A percentile compares a stretch with the other conserved stretches of the same genome.
These are phyloP conservation scores for Calameuta idolon DNA, from an alignment of 2,888 invertebrate genomes.

Conservation along the genomic window DNA sequence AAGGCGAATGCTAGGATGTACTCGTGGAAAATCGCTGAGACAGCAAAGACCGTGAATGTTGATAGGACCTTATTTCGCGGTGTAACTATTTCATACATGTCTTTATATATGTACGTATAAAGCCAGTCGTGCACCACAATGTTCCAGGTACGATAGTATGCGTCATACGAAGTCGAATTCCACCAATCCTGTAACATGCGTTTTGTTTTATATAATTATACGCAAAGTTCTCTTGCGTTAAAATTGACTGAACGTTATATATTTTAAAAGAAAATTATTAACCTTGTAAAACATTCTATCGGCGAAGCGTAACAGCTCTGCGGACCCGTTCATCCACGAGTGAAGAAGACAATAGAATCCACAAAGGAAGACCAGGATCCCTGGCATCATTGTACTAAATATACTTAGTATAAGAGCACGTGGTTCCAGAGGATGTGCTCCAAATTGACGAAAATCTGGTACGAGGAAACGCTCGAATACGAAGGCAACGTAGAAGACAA, in stretches of 20 bases:
- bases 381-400: slow-evolving; percentile 82
- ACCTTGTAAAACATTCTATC: slow-evolving; percentile 87
- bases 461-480: slow-evolving; percentile 82
- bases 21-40: slow-evolving; percentile 91
- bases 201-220: not conserved
- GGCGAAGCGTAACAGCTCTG: slow-evolving; percentile 88
- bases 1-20: slow-evolving; percentile 83
- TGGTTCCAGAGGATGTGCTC: slow-evolving; percentile 68
- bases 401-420: slow-evolving; percentile 71
- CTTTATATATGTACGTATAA: slow-evolving; percentile 88
- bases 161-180: slow-evolving; percentile 85
- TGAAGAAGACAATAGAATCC: slow-evolving; percentile 91
- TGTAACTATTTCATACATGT: slow-evolving; percentile 65
- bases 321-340: slow-evolving; percentile 91
- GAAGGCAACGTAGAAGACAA: slow-evolving; percentile 84
- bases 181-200: slow-evolving; percentile 86
- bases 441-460: slow-evolving; percentile 77
- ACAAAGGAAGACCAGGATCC: slow-evolving; percentile 76
- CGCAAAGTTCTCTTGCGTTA: not conserved
- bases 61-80: slow-evolving; percentile 69
- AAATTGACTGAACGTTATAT: not conserved
- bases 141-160: slow-evolving; percentile 95
- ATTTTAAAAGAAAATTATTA: slow-evolving; percentile 30
- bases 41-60: slow-evolving; percentile 76
- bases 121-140: slow-evolving; percentile 95